Evolutionary conservation across 2,888 invertebrate genomes (phyloP).

Genomic region (Chloroclystis v-ata): DNA sequence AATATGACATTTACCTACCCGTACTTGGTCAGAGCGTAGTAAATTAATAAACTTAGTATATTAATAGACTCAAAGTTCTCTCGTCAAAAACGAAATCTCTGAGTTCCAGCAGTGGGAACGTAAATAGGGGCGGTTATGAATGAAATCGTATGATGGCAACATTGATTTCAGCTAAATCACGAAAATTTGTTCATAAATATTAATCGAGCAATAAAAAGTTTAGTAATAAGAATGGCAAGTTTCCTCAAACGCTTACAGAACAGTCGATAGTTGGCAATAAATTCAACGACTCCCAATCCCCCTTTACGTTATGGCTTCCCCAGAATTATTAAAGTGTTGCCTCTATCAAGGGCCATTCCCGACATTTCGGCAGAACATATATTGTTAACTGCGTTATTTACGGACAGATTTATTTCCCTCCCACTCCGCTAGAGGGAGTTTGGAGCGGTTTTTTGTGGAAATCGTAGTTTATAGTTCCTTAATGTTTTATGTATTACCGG

Average conservation of each 20-base stretch:
- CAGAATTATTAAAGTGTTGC: slow-evolving; percentile 56
- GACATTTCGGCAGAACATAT: slow-evolving; percentile 49
- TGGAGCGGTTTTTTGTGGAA: slow-evolving; percentile 28
- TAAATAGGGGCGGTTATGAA: no score
- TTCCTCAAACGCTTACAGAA: slow-evolving; percentile 3
- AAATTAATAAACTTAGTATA: no score
- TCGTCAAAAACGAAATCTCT: no score
- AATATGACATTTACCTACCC: no score
- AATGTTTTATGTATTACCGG: slow-evolving; percentile 31
- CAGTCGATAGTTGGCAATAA: slow-evolving; percentile 19
- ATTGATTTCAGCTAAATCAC: background rate
- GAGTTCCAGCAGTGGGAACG: no score
- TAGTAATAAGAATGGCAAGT: slow-evolving; percentile 1
- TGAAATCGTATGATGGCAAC: no score
- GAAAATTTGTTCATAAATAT: background rate
- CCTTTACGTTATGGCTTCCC: slow-evolving; percentile 34
- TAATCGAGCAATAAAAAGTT: slow-evolving; percentile 14
- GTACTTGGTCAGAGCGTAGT: no score
- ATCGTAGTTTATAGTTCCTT: slow-evolving; percentile 34
- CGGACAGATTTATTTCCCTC: slow-evolving; percentile 54
- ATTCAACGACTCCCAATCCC: slow-evolving; percentile 13
- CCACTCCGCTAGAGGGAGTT: slow-evolving; percentile 29
- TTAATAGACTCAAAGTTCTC: no score
- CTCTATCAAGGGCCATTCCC: slow-evolving; percentile 49
- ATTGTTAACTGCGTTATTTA: slow-evolving; percentile 64